phyloP scores from a whole-genome alignment of 2,113 vertebrate genomes.

The Sigmodon hispidus region DNA sequence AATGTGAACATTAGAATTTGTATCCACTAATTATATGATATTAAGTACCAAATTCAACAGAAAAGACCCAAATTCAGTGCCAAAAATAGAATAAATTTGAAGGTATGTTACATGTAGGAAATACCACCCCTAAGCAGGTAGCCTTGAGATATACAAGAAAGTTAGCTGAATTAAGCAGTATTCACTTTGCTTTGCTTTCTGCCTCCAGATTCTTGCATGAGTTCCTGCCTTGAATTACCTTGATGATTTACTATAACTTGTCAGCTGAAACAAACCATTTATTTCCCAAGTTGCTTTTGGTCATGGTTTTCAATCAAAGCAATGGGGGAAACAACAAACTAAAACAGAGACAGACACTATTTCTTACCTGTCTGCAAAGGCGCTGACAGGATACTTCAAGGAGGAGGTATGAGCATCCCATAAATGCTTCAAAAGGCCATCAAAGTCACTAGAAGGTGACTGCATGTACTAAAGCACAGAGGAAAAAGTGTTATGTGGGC shows the following conservation, averaged over 20 bases:
- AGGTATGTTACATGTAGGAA: not conserved
- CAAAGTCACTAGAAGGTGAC: slow-evolving; percentile 67
- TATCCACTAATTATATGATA: not conserved
- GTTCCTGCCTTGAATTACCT: not conserved
- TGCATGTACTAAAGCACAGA: slow-evolving; percentile 25
- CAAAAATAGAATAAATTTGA: not conserved
- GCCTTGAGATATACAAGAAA: not conserved
- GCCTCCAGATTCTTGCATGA: not conserved
- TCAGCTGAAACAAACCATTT: not conserved
- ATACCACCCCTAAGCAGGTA: not conserved
- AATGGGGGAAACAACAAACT: not conserved
- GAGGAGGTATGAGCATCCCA: slow-evolving; percentile 82
- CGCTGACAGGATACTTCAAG: not conserved
- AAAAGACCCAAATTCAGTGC: not conserved
- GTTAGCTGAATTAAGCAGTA: not conserved
- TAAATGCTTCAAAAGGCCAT: slow-evolving; percentile 75
- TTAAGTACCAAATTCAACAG: not conserved
- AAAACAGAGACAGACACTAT: not conserved
- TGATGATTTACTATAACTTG: not conserved
- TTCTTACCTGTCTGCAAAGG: slow-evolving; percentile 81
- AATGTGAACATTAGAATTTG: not conserved
- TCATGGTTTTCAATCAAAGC: not conserved
- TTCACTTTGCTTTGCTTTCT: not conserved
- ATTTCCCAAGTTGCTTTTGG: not conserved
- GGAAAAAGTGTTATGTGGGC: not conserved